These are phyloP conservation scores for Lycia hirtaria DNA, from an alignment of 2,888 invertebrate genomes.

Conservation along the genomic window DNA sequence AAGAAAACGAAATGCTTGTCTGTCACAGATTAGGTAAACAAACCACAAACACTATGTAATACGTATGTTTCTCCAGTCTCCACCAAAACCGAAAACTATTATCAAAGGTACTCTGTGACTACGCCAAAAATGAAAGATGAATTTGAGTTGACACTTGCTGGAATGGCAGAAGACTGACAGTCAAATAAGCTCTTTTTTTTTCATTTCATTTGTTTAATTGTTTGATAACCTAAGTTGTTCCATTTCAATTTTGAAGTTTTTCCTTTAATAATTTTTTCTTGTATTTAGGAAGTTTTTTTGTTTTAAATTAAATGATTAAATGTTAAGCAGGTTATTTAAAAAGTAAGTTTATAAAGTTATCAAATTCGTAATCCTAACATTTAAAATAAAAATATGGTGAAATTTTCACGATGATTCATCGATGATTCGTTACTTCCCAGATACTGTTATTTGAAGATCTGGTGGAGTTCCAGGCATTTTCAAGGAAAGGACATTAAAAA, in stretches of 20 bases:
- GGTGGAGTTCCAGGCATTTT: not conserved
- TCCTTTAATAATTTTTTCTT: not conserved
- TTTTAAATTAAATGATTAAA: constrained; percentile 2
- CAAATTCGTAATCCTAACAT: not conserved
- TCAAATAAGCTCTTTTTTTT: too few relatives aligned
- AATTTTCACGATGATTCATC: constrained; percentile 10
- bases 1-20: too few relatives aligned
- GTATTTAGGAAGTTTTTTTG: not conserved
- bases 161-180: too few relatives aligned
- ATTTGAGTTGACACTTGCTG: too few relatives aligned
- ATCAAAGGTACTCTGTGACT: too few relatives aligned
- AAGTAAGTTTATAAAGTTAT: not conserved
- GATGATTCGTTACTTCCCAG: constrained; percentile 12
- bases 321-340: constrained; percentile 2
- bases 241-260: too few relatives aligned
- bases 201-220: not conserved
- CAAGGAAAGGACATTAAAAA: not conserved
- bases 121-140: too few relatives aligned
- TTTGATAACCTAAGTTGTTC: too few relatives aligned
- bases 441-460: constrained; percentile 5
- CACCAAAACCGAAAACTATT: too few relatives aligned
- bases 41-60: too few relatives aligned
- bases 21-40: too few relatives aligned
- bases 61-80: too few relatives aligned
- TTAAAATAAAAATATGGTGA: not conserved